Evolutionary conservation across 2,113 vertebrate genomes (phyloP), one percentile per base, ranked within the genome.

Genomic region (Nerophis ophidion): DNA sequence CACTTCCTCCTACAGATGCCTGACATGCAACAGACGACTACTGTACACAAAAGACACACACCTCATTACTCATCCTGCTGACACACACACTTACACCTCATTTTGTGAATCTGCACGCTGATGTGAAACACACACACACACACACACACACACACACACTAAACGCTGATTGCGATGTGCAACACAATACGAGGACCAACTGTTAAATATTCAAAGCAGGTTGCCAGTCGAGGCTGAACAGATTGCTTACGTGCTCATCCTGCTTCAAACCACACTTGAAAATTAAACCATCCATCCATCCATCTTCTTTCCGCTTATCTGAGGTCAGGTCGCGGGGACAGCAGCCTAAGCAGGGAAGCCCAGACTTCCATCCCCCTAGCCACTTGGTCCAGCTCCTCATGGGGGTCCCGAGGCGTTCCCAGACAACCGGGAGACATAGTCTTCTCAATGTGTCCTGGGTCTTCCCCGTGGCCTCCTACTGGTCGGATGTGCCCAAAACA

Each of bases 11-110:
- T 9, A 34, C 38, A 1, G 3, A 35, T 48, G n/a, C 16, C 63
- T 79, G 74, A 79, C 40, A 9, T 49, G 58, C 11, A 58, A 59
- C 71, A 73, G 54, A 66, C 55, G 57, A 66, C 65, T 58, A 33
- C 48, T 58, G 51, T 57, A 68, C 70, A 48, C 51, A 58, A 55
- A 44, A 68, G 38, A 60, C 50, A 52, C 71, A 74, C 76, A 73
- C 51, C 76, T 80, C 75, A 75, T 85, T 80, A 80, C 66, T 81
- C 74, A 80, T 65, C 59, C 9, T 17, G 61, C 59, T 68, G 65
- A 67, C 71, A 70, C 57, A 36, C 65, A 57, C 62, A 19, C 75
- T 64, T 57, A 71, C 58, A 71, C 66, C 68, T 78, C 63, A 52
- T 80, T 45, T 84, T 71, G 58, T 54, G 52, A 49, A 54, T 68